Base-by-base conservation (phyloP, 2,113 vertebrate genomes). In the Dicaeum eximium region DNA sequence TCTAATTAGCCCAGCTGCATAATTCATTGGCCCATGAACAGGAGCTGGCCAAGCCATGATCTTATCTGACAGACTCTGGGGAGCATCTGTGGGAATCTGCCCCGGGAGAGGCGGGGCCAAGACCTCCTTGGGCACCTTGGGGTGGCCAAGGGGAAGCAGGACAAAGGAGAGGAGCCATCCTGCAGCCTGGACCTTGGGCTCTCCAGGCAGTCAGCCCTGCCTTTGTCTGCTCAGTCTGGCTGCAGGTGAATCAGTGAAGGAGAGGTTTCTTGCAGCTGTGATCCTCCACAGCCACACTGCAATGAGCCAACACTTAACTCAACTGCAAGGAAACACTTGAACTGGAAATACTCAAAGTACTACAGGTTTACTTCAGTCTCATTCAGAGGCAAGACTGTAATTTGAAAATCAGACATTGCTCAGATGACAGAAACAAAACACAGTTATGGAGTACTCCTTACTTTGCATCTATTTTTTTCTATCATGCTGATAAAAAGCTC, bases 381-480 rank as follows among this genome's bases (percentile, higher is more conserved):
- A 66, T 1, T 11, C 50, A 53, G 58, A 94, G 73, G 25, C 78
- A 48, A 81, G 53, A 40, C 67, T 77, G 33, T 53, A 85, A 93
- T 86, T 53, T 62, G 67, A 89, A 83, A 88, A 86, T 72, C 67
- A 94, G 82, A 57, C 54, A 33, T 16, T 65, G 89, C 90, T 90
- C 73, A 87, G 57, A 75, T 65, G 83, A 71, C 61, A 95, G 65
- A 84, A 80, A 20, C 1, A 3, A 83, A 92, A 70, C 48, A 75
- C 54, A 44, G 80, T 88, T 83, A 84, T 1, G 3, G 17, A 78
- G 38, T 14, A 44, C 37, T 88, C 86, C 71, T 85, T 56, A 79
- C 61, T 96, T 95, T 92, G 93, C 93, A 93, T 96, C 83, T 90
- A 18, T 90, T 96, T 95, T 95, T 95, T 77, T 95, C 95, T 94